Evolutionary conservation across 2,113 vertebrate genomes (phyloP).

Genomic region (Tursiops truncatus): DNA sequence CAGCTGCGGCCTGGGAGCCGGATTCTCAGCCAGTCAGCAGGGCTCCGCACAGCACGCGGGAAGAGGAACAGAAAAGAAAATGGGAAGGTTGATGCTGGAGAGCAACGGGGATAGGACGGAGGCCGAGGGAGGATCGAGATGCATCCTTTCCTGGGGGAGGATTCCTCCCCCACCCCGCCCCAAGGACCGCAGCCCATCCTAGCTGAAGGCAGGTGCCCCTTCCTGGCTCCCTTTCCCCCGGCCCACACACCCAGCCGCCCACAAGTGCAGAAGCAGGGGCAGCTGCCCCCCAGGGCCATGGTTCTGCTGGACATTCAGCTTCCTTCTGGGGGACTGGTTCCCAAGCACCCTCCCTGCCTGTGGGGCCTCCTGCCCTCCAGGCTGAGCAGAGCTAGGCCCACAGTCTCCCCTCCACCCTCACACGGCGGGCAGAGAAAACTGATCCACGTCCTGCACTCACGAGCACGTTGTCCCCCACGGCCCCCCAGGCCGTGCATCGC

Average conservation of each 20-base stretch:
- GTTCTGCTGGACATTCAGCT: no score
- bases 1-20: not conserved
- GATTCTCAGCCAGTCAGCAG: not conserved
- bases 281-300: not conserved
- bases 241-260: no score
- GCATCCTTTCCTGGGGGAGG: not conserved
- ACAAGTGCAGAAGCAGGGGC: not conserved
- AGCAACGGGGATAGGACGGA: rapidly evolving
- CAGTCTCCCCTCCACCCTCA: rapidly evolving
- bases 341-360: not conserved
- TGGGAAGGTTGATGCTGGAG: rapidly evolving
- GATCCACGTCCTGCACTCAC: rapidly evolving
- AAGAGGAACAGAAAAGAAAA: not conserved
- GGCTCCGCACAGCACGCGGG: rapidly evolving
- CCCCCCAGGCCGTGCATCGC: rapidly evolving
- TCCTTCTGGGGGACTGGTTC: not conserved
- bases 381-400: not conserved
- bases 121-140: rapidly evolving
- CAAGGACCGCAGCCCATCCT: not conserved
- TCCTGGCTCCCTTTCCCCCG: no score
- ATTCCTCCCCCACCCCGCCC: rapidly evolving
- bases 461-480: rapidly evolving
- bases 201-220: not conserved
- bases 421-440: rapidly evolving
- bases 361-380: not conserved